Base-by-base conservation (phyloP, 2,797 vertebrate genomes). In the Hippopotamyrus pictus region DNA sequence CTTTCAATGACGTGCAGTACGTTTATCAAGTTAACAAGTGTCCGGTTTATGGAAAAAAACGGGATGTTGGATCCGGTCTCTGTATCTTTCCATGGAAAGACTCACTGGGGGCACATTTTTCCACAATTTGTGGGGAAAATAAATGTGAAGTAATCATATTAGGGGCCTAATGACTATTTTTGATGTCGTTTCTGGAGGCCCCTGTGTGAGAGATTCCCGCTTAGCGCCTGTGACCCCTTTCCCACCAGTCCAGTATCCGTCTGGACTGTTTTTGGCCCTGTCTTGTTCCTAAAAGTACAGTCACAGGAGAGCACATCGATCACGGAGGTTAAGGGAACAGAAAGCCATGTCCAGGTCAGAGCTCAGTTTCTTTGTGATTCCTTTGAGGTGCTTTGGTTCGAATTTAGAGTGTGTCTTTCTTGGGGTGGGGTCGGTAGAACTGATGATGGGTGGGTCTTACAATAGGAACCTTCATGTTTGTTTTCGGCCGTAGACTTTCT, bases 231-330 rank as follows among this genome's bases (percentile, higher is more conserved):
- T 89, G 86, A 91, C 92, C 91, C 93, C 87, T 92, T 96, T 96
- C 96, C 94, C 96, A 96, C 94, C 57, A 94, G 90, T 94, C 91
- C 93, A 93, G 90, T 93, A 91, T 88, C 91, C n/a, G 3, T 29
- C 44, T 84, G 82, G 44, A 83, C 79, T 44, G 44, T 48, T 84
- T 84, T 84, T 29, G 48, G n/a, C 25, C 46, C 22, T 1, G 22
- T 22, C 48, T 5, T 50, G 9, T 48, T 50, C 44, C 4, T 46
- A 84, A 51, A 84, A 51, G 44, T n/a, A 22, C 46, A 50, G 82
- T 50, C 46, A 25, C 82, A 22, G 44, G 82, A 84, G 48, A 84
- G n/a, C n/a, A 29, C 82, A 46, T 48, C n/a, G 9, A 48, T 48
- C 82, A 50, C 3, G 41, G 41, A 46, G 37, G n/a, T 50, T 12